Base-by-base conservation (phyloP, 2,888 invertebrate genomes). In the Stegophylla sp. region DNA sequence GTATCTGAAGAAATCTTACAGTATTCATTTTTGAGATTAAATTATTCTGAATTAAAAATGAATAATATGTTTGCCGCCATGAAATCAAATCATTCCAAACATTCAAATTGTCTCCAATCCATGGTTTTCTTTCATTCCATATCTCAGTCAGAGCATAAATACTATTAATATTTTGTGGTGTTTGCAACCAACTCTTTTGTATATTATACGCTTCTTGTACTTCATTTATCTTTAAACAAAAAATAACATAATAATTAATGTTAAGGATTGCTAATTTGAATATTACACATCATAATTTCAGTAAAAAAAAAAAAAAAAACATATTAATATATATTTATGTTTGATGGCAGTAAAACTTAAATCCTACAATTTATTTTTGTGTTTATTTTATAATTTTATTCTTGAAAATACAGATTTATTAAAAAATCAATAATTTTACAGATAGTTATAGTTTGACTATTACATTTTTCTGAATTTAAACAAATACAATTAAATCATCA, bases 61-160 rank as follows among this genome's bases (percentile, higher is more conserved):
- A 71, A 71, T 71, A 79, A 71, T 63, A 79, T 15, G 71, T 79
- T 71, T 79, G 69, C 51, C 79, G 71, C 79, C 71, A 79, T 34
- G 63, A 41, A 61, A 48, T 61, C 5, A 79, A 61, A 71, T 71
- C 61, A 61, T 41, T 79, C 69, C 79, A 79, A 41, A 79, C 17
- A 79, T 45, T 71, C 9, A 61, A 71, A 45, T 26, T 45, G 71
- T 79, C 79, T 9, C 79, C 79, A 61, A 79, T 71, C 79, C 69
- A 79, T 13, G 51, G 34, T 34, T 34, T 79, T 69, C 79, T 69
- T 17, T 79, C 61, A 41, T 61, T 61, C 79, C 79, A 79, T 23
- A 4, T 61, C 3, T 63, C 26, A 41, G 61, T 23, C 23, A 79
- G 48, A 48, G 12, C 0, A 26, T 51, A 17, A 61, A 59, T 48